Percentiles rank a stretch among this genome's conserved stretches.
Evolutionary conservation across 2,888 invertebrate genomes (phyloP).

Genomic region (Rotaria sp.): DNA sequence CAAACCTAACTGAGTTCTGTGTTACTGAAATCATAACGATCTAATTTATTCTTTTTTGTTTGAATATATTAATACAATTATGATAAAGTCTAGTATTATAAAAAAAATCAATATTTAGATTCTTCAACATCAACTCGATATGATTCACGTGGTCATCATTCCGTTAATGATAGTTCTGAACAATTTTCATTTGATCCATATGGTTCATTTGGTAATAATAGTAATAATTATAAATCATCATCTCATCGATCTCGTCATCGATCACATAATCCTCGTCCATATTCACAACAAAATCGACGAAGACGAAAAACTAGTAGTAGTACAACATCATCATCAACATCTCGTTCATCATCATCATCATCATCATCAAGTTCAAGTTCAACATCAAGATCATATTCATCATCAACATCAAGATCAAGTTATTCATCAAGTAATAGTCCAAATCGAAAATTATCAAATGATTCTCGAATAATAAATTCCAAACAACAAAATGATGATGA

Average conservation of each 20-base stretch:
- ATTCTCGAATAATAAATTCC: neutral
- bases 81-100: no score
- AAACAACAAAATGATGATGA: neutral
- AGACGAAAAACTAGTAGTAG: constrained; percentile 14
- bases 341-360: constrained; percentile 9
- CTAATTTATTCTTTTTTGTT: no score
- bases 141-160: neutral
- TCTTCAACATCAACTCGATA: neutral
- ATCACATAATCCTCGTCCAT: neutral
- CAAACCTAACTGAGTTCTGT: no score
- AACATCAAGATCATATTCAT: neutral
- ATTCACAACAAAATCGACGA: constrained; percentile 16
- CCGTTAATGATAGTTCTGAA: neutral
- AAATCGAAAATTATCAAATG: neutral
- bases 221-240: neutral
- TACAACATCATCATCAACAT: neutral
- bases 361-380: constrained; percentile 31
- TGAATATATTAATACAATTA: no score
- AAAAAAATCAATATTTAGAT: neutral
- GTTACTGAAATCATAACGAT: no score
- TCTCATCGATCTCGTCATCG: neutral
- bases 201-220: constrained; percentile 2
- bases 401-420: neutral
- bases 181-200: constrained; percentile 1
- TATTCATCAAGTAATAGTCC: neutral